These are phyloP conservation scores for Acleris cristana DNA, from an alignment of 2,888 invertebrate genomes.

Conservation along the genomic window DNA sequence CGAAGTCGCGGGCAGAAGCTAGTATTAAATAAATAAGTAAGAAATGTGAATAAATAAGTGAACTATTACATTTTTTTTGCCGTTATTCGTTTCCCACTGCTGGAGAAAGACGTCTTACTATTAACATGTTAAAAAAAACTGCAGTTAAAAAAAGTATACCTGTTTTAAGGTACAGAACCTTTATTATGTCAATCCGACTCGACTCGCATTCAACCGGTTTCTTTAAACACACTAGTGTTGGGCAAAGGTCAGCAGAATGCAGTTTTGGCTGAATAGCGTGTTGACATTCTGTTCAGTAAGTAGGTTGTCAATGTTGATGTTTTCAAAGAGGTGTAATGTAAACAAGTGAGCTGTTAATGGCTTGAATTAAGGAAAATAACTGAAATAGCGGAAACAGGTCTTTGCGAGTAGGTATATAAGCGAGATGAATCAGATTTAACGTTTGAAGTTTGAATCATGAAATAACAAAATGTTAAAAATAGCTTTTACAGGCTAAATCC, in stretches of 20 bases:
- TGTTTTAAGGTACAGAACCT: too few relatives aligned
- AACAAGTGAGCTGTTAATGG: constrained; percentile 20
- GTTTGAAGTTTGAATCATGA: constrained; percentile 25
- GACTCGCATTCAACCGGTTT: too few relatives aligned
- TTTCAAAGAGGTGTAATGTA: constrained; percentile 23
- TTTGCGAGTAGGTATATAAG: not conserved
- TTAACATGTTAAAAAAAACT: too few relatives aligned
- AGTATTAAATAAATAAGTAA: too few relatives aligned
- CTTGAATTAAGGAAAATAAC: not conserved
- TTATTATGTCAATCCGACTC: too few relatives aligned
- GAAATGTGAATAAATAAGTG: too few relatives aligned
- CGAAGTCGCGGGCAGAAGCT: too few relatives aligned
- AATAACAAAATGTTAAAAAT: constrained; percentile 51
- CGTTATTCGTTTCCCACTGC: too few relatives aligned
- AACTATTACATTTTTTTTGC: too few relatives aligned
- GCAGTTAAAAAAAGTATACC: too few relatives aligned
- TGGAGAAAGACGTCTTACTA: too few relatives aligned
- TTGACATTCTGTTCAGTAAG: constrained; percentile 2
- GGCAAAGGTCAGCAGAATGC: constrained; percentile 32
- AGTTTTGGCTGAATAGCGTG: constrained; percentile 41
- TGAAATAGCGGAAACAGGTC: not conserved
- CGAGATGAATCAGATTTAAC: constrained; percentile 1
- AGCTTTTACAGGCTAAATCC: constrained; percentile 54
- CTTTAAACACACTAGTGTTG: not conserved
- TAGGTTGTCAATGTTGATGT: constrained; percentile 16